A percentile compares a stretch with the other conserved stretches of the same genome.
These are phyloP conservation scores for Pelobates fuscus DNA, from an alignment of 2,113 vertebrate genomes.

Conservation along the genomic window DNA sequence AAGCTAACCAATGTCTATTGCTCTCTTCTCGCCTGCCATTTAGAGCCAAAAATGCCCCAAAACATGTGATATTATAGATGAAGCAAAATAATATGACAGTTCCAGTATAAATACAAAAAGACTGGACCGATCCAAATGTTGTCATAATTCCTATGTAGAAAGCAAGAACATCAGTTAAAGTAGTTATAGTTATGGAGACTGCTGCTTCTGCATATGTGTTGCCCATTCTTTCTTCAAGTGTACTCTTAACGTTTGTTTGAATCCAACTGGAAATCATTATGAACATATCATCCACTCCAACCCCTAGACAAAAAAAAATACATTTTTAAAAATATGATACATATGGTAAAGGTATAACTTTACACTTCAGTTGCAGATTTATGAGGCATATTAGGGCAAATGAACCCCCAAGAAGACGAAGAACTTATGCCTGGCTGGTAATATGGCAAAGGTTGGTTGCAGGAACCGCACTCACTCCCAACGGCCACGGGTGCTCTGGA, in stretches of 20 bases:
- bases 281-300: constrained; percentile 88
- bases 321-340: too few species aligned
- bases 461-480: too few species aligned
- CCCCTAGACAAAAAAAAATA: constrained; percentile 33
- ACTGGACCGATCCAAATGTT: constrained; percentile 73
- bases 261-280: constrained; percentile 89
- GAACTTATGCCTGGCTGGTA: too few species aligned
- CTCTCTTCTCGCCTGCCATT: constrained; percentile 73
- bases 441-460: too few species aligned
- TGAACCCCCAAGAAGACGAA: too few species aligned
- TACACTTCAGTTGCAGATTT: too few species aligned
- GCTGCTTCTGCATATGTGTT: constrained; percentile 75
- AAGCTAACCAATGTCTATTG: constrained; percentile 77
- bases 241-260: constrained; percentile 63
- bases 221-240: constrained; percentile 62
- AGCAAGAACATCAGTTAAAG: constrained; percentile 78
- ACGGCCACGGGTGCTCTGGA: too few species aligned
- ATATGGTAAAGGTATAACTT: too few species aligned
- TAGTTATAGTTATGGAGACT: constrained; percentile 83
- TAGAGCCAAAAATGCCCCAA: constrained; percentile 80
- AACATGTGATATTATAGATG: constrained; percentile 79
- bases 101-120: constrained; percentile 83
- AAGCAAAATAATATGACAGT: constrained; percentile 82
- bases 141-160: constrained; percentile 79
- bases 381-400: too few species aligned